Base-by-base conservation (phyloP, 2,797 vertebrate species). In the Chelon labrosus region DNA sequence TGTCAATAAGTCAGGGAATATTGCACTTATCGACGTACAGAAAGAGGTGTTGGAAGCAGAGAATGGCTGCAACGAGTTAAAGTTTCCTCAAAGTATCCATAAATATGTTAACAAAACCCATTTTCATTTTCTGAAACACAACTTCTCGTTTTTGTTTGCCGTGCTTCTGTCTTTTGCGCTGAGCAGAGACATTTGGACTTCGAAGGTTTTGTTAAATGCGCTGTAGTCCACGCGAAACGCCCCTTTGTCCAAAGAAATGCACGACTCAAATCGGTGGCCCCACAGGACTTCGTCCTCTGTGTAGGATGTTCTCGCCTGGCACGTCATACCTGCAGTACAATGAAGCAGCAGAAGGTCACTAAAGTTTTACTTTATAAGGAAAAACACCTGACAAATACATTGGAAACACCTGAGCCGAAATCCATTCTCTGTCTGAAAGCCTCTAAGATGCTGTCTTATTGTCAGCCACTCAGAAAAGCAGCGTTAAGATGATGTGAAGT, bases 241-340 rank as follows among this genome's bases (percentile, higher is more conserved):
- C 0, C 93, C 96, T 46, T 96, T 96, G 83, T 96, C 95, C 87
- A 96, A 67, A 10, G 93, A 93, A 83, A 96, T 95, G 85, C 95
- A 96, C 1, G 95, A 95, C 76, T 96, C 95, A 0, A 96, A 96
- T 16, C 94, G 93, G 60, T 95, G 91, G 3, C 95, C 96, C 95
- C 96, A 96, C 53, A 96, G 91, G 77, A 96, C 93, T 87, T 96
- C 95, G 0, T 95, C 94, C 70, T 95, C 94, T 0, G 91, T 94
- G 86, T 96, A 96, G 0, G 95, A 97, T 1, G 95, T 96, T 71
- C 95, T 94, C 9, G 95, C 96, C 83, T 96, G 95, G 83, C 96
- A 96, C 0, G 95, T 96, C 96, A 97, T 96, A 52, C 95, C 95
- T 96, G 87, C 0, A 2, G 73, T 1, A 54, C 77, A 67, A 73